These are phyloP conservation scores for Denticeps clupeoides DNA, from an alignment of 2,797 vertebrate genomes.

Conservation along the genomic window DNA sequence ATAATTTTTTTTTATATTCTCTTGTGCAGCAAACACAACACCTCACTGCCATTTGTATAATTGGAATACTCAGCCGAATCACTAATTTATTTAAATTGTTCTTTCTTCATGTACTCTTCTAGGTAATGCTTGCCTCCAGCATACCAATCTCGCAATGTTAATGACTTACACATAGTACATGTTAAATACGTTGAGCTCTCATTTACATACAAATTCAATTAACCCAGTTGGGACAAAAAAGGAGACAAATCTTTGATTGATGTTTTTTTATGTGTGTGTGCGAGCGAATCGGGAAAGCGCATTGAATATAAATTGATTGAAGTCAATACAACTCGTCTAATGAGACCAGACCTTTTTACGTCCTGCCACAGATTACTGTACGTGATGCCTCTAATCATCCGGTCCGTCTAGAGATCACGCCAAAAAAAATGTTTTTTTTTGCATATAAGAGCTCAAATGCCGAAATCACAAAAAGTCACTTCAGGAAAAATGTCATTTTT, in stretches of 20 bases:
- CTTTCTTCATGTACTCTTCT: conserved; percentile 59
- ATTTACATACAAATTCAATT: conserved; percentile 76
- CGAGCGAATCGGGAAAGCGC: conserved; percentile 10
- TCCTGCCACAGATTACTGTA: conserved; percentile 12
- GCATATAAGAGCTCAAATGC: too few species aligned
- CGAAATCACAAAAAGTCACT: conserved; percentile 8
- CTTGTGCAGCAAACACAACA: conserved; percentile 31
- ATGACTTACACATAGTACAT: conserved; percentile 64
- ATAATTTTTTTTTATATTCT: conserved; percentile 9
- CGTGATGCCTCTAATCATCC: conserved; percentile 1
- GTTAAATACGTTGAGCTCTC: conserved; percentile 60
- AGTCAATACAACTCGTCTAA: background rate
- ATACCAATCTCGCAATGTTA: conserved; percentile 67
- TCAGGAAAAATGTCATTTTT: background rate
- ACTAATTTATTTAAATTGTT: conserved; percentile 56
- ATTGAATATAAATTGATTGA: conserved; percentile 13
- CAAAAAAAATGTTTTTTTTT: too few species aligned
- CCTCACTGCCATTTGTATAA: conserved; percentile 34
- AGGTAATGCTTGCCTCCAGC: conserved; percentile 61
- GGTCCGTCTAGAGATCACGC: background rate
- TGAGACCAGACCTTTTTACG: conserved; percentile 1
- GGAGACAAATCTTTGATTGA: conserved; percentile 53
- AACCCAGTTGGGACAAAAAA: conserved; percentile 42
- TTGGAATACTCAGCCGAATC: conserved; percentile 52
- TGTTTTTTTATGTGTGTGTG: conserved; percentile 25